Conservation (phyloP, 2,888 invertebrate genomes). For the Luperina nickerlii region DNA sequence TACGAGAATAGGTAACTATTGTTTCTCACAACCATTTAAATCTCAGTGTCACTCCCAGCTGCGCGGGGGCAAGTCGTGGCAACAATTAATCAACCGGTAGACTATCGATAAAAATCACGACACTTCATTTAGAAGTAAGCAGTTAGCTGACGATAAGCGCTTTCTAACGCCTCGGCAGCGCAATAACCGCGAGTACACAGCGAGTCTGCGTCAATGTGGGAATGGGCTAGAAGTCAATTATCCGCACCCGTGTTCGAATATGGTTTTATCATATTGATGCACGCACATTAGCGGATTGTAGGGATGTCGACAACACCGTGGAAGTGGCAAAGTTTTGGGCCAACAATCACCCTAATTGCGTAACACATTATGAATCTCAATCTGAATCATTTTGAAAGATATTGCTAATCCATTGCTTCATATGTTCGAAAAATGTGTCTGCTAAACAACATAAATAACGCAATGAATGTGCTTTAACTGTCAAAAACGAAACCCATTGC, state of each 20-base stretch:
- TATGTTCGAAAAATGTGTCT: too few species aligned
- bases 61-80: slow-evolving; percentile 57
- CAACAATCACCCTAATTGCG: background rate
- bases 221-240: slow-evolving; percentile 83
- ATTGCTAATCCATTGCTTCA: too few species aligned
- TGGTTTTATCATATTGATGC: slow-evolving; percentile 73
- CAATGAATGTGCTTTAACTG: too few species aligned
- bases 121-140: slow-evolving; percentile 75
- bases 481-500: too few species aligned
- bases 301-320: slow-evolving; percentile 51
- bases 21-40: slow-evolving; percentile 34
- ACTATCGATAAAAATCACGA: slow-evolving; percentile 84
- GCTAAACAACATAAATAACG: too few species aligned
- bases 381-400: too few species aligned
- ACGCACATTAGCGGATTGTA: slow-evolving; percentile 67
- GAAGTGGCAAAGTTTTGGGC: background rate
- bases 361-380: too few species aligned
- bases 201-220: slow-evolving; percentile 77
- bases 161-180: slow-evolving; percentile 82
- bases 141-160: slow-evolving; percentile 78
- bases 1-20: slow-evolving; percentile 10
- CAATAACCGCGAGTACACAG: slow-evolving; percentile 5
- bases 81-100: slow-evolving; percentile 80
- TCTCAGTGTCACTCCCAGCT: slow-evolving; percentile 33
- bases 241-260: slow-evolving; percentile 79